A percentile compares a stretch with the other conserved stretches of the same genome.
phyloP scores from a whole-genome alignment of 2,113 vertebrate species.

The Triplophysa siluroides region DNA sequence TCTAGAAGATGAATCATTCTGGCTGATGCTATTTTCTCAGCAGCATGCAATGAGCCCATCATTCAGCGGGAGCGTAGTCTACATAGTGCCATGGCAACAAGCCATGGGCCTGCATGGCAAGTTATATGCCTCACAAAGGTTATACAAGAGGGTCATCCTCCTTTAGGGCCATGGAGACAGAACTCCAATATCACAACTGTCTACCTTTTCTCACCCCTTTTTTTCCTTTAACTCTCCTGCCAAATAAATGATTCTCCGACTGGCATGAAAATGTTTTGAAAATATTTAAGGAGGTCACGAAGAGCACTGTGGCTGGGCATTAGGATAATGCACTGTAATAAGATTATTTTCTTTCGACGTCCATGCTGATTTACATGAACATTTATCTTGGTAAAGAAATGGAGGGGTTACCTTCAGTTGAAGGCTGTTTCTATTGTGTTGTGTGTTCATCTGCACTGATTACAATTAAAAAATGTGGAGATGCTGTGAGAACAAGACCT shows the following conservation, averaged over 20 bases:
- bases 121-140: constrained; percentile 53
- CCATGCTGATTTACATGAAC: constrained; percentile 18
- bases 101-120: constrained; percentile 44
- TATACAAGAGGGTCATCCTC: constrained; percentile 56
- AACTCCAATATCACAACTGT: constrained; percentile 54
- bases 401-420: neutral
- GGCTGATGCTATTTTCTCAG: constrained; percentile 54
- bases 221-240: constrained; percentile 28
- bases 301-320: constrained; percentile 39
- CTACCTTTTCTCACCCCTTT: constrained; percentile 12
- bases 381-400: constrained; percentile 14
- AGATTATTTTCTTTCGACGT: constrained; percentile 43
- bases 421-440: neutral
- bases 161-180: constrained; percentile 54
- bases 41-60: constrained; percentile 56
- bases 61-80: constrained; percentile 50
- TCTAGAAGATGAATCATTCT: constrained; percentile 54
- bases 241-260: constrained; percentile 40
- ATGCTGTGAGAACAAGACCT: constrained; percentile 7
- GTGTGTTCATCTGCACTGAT: neutral
- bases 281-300: constrained; percentile 44
- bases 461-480: neutral
- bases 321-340: constrained; percentile 41
- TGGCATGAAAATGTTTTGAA: constrained; percentile 36
- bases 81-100: constrained; percentile 58